Evolutionary conservation across 2,797 vertebrate genomes (phyloP).

Genomic region (Leucoraja ocellata): DNA sequence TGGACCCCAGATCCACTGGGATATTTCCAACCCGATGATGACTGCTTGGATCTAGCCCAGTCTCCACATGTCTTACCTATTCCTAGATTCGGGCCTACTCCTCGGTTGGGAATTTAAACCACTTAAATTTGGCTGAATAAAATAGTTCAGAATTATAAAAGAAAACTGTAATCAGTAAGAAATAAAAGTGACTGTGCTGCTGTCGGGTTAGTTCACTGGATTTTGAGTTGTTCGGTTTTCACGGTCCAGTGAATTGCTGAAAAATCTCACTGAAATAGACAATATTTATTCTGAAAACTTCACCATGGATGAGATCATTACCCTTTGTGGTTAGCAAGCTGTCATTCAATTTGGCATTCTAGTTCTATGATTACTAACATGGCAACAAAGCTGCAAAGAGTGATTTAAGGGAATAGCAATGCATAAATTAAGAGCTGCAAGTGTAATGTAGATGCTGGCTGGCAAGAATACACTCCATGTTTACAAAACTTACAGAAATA

Average conservation of each 20-base stretch:
- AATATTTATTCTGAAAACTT: not conserved
- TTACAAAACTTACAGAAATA: conserved; percentile 20
- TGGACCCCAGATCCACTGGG: too few species aligned
- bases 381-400: not conserved
- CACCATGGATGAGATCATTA: not conserved
- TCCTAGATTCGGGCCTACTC: too few species aligned
- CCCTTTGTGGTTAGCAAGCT: not conserved
- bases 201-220: not conserved
- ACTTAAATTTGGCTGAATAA: too few species aligned
- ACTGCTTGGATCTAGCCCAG: too few species aligned
- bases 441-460: conserved; percentile 12
- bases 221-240: not conserved
- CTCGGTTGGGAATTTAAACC: too few species aligned
- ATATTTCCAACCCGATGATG: too few species aligned
- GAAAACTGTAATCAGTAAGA: too few species aligned
- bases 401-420: conserved; percentile 21
- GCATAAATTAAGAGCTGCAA: conserved; percentile 23
- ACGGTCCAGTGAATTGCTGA: not conserved
- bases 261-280: not conserved
- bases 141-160: too few species aligned
- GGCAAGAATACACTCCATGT: not conserved
- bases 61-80: too few species aligned
- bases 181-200: too few species aligned
- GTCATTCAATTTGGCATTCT: not conserved
- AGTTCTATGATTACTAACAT: not conserved